Percentiles rank a stretch among this genome's conserved stretches.
Conservation (phyloP, 2,113 vertebrate species). For the Acanthochromis polyacanthus region DNA sequence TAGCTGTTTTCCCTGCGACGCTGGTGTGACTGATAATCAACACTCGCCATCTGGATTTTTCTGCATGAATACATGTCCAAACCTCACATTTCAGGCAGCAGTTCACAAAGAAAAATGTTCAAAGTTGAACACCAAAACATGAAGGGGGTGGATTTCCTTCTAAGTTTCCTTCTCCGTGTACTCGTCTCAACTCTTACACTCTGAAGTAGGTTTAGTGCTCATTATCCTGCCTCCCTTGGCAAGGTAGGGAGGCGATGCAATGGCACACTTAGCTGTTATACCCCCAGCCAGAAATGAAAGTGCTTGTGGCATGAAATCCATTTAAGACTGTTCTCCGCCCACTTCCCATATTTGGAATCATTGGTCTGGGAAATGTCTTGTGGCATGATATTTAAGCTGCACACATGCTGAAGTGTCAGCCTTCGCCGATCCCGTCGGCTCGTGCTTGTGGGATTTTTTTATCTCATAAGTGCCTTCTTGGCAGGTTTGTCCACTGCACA, state of each 20-base stretch:
- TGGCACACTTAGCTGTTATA: slow-evolving; percentile 47
- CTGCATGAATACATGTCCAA: slow-evolving; percentile 8
- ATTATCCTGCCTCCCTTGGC: slow-evolving; percentile 67
- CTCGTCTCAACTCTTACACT: slow-evolving; percentile 42
- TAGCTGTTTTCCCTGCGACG: slow-evolving; percentile 11
- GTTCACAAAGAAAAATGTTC: slow-evolving; percentile 6
- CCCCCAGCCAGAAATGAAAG: slow-evolving; percentile 66
- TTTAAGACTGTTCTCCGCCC: slow-evolving; percentile 55
- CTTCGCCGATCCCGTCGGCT: slow-evolving; percentile 26
- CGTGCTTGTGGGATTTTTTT: slow-evolving; percentile 52
- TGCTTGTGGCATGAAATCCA: slow-evolving; percentile 70
- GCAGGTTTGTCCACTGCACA: slow-evolving; percentile 55
- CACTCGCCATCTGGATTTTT: slow-evolving; percentile 43
- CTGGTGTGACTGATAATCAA: slow-evolving; percentile 44
- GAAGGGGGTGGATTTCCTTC: slow-evolving; percentile 5
- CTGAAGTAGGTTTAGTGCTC: slow-evolving; percentile 64
- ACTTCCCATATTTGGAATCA: slow-evolving; percentile 52
- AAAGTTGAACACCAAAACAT: slow-evolving; percentile 25
- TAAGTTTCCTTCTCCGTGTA: slow-evolving; percentile 22
- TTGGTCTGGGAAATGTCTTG: slow-evolving; percentile 68
- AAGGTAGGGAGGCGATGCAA: slow-evolving; percentile 53
- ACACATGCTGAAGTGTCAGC: slow-evolving; percentile 60
- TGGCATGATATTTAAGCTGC: slow-evolving; percentile 69
- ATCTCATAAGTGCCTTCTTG: slow-evolving; percentile 72
- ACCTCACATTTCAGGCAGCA: slow-evolving; percentile 28